Percentiles rank a stretch among this genome's conserved stretches.
Evolutionary conservation across 2,113 vertebrate species (phyloP).

Genomic region (Bothrops jararaca): DNA sequence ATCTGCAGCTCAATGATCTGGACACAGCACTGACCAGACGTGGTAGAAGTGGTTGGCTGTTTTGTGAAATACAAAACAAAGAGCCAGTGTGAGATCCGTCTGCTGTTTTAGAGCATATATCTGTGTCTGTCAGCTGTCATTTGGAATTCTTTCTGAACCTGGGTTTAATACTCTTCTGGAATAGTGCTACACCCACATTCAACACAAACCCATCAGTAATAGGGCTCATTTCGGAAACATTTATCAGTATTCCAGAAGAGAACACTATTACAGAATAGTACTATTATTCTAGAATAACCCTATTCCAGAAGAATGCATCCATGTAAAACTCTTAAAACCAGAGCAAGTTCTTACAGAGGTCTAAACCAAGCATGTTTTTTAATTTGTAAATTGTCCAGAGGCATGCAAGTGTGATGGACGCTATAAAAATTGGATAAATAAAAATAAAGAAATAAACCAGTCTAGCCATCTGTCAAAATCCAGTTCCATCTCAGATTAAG

Average conservation of each 20-base stretch:
- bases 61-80: not conserved
- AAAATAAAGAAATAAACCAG: not conserved
- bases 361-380: not conserved
- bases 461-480: not conserved
- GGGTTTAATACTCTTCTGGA: not conserved
- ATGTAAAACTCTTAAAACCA: not conserved
- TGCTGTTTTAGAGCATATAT: not conserved
- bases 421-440: not conserved
- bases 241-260: not conserved
- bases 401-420: not conserved
- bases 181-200: not conserved
- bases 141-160: not conserved
- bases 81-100: not conserved
- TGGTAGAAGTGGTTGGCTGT: not conserved
- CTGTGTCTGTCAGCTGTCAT: not conserved
- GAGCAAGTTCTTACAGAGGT: not conserved
- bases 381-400: not conserved
- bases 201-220: not conserved
- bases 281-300: not conserved
- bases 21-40: not conserved
- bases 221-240: not conserved
- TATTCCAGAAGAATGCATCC: not conserved
- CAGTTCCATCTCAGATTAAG: not conserved
- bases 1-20: not conserved
- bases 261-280: not conserved